Base-by-base conservation (phyloP, 2,113 vertebrate genomes). In the Xiphophorus maculatus region DNA sequence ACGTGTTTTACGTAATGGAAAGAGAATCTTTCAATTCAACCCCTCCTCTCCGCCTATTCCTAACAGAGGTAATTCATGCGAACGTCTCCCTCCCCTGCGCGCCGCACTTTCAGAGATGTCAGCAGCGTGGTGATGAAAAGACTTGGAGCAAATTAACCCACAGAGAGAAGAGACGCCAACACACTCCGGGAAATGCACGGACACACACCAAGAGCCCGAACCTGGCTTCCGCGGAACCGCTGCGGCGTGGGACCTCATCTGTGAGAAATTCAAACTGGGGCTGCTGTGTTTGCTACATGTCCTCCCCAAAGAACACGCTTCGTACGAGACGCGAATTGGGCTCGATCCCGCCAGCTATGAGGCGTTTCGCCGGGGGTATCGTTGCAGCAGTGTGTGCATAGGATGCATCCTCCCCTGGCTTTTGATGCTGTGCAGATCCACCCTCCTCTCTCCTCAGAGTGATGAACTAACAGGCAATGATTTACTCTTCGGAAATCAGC, bases 401-500 rank as follows among this genome's bases (percentile, higher is more conserved):
- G 96, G 96, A 97, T 96, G 96, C 95, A 95, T 96, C 96, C 95
- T 94, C 94, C 94, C 94, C 90, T 94, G 96, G 95, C 95, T 95
- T 95, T 95, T 93, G 95, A 95, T 96, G 96, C 96, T 95, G 96
- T 95, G 95, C 96, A 95, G 96, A 97, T 96, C 96, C 97, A 96
- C 96, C 96, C 97, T 95, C 88, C 90, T 92, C 90, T 92, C 90
- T 96, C 95, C 91, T 95, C 93, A 93, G 91, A 96, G 94, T 95
- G 93, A 96, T 91, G 95, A 95, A 97, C 95, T 96, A 87, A 94
- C 92, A 94, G 96, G 96, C 95, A 94, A 97, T 96, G 96, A 88
- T 97, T 94, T 91, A 95, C 92, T 95, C 94, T 93, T 93, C 89
- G 95, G 94, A 95, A 94, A 96, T 93, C 94, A 93, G 90, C 93